Base-by-base conservation (phyloP, 2,797 vertebrate genomes). In the Decapterus maruadsi region DNA sequence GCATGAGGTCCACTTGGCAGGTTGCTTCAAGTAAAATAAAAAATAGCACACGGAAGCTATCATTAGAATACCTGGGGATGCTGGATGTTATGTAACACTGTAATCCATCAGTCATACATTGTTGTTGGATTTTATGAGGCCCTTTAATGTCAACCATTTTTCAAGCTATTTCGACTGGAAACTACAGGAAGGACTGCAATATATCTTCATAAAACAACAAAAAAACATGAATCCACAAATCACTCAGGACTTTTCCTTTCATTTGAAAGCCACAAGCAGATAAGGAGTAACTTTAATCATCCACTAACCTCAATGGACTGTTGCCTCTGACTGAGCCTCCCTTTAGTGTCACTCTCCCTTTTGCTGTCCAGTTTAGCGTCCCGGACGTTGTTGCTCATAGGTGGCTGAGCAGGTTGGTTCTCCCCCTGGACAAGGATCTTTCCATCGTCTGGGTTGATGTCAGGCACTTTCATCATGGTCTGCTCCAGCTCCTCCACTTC, bases 401-500 rank as follows among this genome's bases (percentile, higher is more conserved):
- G 45, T 11, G 68, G 69, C 81, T 81, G 86, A 0, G 9, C 34
- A 31, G 80, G 16, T 59, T 84, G 90, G 78, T 61, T 86, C 63
- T 92, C 91, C 22, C 90, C 92, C 71, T 86, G 92, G 69, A 48
- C 68, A 29, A 87, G 14, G 73, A 87, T 9, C 66, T 90, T 81
- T 20, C 90, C 92, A 16, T 96, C 92, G 50, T 92, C 95, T 1
- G 94, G 94, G 2, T 96, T 96, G 0, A 96, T 76, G 74, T 99
- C 98, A 1, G 93, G 96, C 59, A 95, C 95, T 10, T 96, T 96
- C 92, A 97, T 88, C 74, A 96, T 94, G 86, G 98, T 98, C 85
- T 97, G 96, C 89, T 99, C 92, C 90, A 99, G 93, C 91, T 98
- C 96, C 80, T 98, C 96, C 96, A 99, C 89, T 91, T 99, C 97